Conservation (phyloP, 2,888 invertebrate genomes). For the Willowsia nigromaculata region DNA sequence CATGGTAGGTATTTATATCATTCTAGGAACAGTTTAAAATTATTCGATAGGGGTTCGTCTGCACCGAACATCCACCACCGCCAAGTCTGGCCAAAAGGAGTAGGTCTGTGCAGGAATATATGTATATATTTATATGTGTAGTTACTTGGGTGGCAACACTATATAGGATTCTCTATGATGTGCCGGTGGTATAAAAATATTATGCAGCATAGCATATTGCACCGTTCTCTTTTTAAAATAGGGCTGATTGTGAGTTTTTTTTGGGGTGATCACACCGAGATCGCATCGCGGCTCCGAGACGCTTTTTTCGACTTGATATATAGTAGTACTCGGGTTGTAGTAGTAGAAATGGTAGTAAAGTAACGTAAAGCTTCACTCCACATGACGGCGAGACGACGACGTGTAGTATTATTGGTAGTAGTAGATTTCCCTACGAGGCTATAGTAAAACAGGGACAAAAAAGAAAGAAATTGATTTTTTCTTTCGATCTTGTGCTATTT, state of each 20-base stretch:
- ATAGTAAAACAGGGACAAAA: background rate
- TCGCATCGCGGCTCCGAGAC: background rate
- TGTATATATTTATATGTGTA: background rate
- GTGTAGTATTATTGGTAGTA: background rate
- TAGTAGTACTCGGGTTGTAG: background rate
- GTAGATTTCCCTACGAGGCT: background rate
- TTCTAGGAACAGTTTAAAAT: constrained; percentile 20
- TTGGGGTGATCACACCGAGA: constrained; percentile 26
- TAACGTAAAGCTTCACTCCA: background rate
- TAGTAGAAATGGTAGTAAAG: background rate
- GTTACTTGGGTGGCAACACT: background rate
- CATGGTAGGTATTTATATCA: background rate
- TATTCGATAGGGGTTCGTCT: background rate
- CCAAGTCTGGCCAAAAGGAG: background rate
- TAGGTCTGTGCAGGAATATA: background rate
- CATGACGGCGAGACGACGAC: background rate
- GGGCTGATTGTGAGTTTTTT: constrained; percentile 20
- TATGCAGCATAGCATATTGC: constrained; percentile 61
- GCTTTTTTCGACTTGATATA: background rate
- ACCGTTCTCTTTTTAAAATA: constrained; percentile 49
- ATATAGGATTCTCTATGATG: no score
- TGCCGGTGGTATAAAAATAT: background rate
- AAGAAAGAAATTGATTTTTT: constrained; percentile 52
- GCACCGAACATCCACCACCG: background rate
- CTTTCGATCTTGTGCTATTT: constrained; percentile 35